Base-by-base conservation (phyloP, 1,140 invertebrate genomes). In the Helicoverpa armigera region DNA sequence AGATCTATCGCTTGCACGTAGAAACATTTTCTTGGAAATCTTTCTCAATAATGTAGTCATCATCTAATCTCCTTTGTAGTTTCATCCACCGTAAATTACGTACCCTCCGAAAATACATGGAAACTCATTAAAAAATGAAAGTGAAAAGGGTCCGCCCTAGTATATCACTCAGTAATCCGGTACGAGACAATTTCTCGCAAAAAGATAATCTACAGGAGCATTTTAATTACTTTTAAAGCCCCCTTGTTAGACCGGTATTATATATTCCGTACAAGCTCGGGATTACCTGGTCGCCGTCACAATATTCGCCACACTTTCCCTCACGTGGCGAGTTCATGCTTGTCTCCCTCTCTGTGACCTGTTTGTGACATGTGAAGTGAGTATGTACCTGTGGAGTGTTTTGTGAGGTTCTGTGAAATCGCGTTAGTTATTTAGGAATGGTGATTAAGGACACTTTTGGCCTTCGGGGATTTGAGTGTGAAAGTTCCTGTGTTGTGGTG, bases 211-310 rank as follows among this genome's bases (percentile, higher is more conserved):
- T 58, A 16, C 31, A 58, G 29, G 56, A 76, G 23, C 67, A 65
- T 70, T 81, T 58, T 83, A 83, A 83, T 83, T 81, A 83, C 82
- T 78, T 78, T 83, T 79, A 74, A 83, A 81, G 79, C 82, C 56
- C 72, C 76, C 79, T 74, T 81, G 58, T 84, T 80, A 67, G 63
- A 79, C 77, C 77, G 83, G 82, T 84, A 86, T 86, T 83, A 83
- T 74, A 81, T 86, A 84, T 86, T 86, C 81, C 72, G 63, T 35
- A 78, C 31, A 73, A 81, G 81, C 80, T 78, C 23, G 13, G 83
- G 81, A 84, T 83, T 86, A 86, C 82, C 83, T 80, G 77, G 16
- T 53, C 76, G 14, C 54, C 76, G 35, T 82, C 77, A 18, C 54
- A 79, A 61, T 56, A 63, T 58, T 14, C 78, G 63, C 9, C 53